Conservation (phyloP, 2,888 invertebrate species). For the Lamellibrachia satsuma region DNA sequence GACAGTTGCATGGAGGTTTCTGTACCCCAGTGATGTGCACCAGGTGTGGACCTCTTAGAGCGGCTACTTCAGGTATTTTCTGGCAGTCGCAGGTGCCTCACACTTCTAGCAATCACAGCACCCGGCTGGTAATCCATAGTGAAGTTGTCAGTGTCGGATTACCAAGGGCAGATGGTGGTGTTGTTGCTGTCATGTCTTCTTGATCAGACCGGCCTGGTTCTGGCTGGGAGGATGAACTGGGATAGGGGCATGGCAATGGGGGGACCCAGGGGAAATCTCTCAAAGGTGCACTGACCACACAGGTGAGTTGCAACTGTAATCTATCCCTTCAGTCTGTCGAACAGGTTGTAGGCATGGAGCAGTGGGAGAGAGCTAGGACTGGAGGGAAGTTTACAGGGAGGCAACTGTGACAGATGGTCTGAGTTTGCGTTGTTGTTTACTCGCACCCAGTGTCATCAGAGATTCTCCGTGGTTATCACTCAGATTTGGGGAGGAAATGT, state of each 20-base stretch:
- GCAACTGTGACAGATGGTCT: too few species aligned
- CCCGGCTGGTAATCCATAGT: not conserved
- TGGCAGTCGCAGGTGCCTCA: not conserved
- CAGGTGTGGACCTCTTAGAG: not conserved
- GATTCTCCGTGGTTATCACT: too few species aligned
- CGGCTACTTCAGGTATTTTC: not conserved
- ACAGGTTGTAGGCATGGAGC: too few species aligned
- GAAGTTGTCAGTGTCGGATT: slow-evolving; percentile 7
- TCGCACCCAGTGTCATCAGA: too few species aligned
- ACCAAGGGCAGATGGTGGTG: not conserved
- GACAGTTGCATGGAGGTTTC: not conserved
- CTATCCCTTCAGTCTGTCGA: too few species aligned
- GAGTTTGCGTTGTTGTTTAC: too few species aligned
- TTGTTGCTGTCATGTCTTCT: not conserved
- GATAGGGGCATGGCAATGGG: not conserved
- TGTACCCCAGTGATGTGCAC: not conserved
- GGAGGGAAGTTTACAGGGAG: too few species aligned
- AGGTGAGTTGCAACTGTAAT: too few species aligned
- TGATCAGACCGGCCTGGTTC: not conserved
- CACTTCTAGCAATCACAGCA: not conserved
- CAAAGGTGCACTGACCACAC: too few species aligned
- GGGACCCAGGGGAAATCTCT: too few species aligned
- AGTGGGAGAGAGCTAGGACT: too few species aligned
- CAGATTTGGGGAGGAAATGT: too few species aligned
- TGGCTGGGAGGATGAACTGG: not conserved